A percentile compares a stretch with the other conserved stretches of the same genome.
Conservation (phyloP, 2,113 vertebrate species). For the Scalopus aquaticus region DNA sequence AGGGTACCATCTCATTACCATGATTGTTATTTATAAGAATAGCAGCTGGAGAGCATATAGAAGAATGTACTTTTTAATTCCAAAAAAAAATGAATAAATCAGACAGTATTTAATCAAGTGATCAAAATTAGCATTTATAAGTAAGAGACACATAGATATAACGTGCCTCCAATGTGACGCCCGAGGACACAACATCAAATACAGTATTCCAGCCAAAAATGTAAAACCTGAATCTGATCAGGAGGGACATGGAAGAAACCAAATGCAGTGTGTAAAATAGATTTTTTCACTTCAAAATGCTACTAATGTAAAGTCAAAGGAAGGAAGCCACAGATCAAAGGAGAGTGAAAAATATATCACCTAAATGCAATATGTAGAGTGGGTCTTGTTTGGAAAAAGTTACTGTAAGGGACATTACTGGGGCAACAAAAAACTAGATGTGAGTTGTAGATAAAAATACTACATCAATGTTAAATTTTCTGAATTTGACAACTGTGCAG, state of each 20-base stretch:
- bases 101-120: not conserved
- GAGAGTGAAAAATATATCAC: too few relatives aligned
- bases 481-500: too few relatives aligned
- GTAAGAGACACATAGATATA: not conserved
- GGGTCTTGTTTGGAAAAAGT: too few relatives aligned
- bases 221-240: not conserved
- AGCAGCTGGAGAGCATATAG: not conserved
- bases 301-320: too few relatives aligned
- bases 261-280: not conserved
- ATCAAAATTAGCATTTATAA: conserved; percentile 34
- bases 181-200: not conserved
- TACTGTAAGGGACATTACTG: too few relatives aligned
- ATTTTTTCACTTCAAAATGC: not conserved
- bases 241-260: not conserved
- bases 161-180: not conserved
- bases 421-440: too few relatives aligned
- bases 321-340: too few relatives aligned
- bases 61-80: not conserved
- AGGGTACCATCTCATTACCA: not conserved
- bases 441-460: too few relatives aligned
- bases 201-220: not conserved
- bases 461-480: too few relatives aligned
- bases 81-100: conserved; percentile 25
- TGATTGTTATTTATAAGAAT: not conserved
- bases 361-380: too few relatives aligned